Base-by-base conservation (phyloP, 1,140 invertebrate genomes). In the Aphis craccivora region DNA sequence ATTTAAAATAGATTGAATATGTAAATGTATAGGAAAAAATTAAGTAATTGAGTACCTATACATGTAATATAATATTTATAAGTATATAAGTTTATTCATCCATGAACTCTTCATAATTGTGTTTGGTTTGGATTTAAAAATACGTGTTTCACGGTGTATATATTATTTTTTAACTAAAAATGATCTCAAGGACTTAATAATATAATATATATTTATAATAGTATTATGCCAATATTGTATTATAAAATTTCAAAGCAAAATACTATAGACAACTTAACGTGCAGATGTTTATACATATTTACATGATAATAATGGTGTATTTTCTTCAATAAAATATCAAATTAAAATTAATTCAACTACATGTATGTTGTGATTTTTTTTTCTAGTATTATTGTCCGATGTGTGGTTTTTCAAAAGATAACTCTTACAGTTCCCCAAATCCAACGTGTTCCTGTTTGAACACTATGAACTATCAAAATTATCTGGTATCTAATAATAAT, bases 111-210 rank as follows among this genome's bases (percentile, higher is more conserved):
- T 40, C 37, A 43, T 87, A 87, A 48, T 87, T 48, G 30, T 87
- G n/a, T 87, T 30, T 87, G 30, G 25, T 87, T 87, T 87, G 6
- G 35, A 48, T 87, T 48, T 48, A 87, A 87, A 87, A 45, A 87
- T 87, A 87, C 86, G 86, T 87, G 86, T 48, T 87, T 87, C 86
- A 87, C 45, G 86, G 86, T 48, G 4, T 20, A n/a, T 48, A 30
- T 48, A 30, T 45, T 45, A n/a, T 30, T 30, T 87, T 83, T 87
- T 45, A 8, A 87, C 45, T 18, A 48, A 87, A 87, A 87, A 20
- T 1, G 86, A 87, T 87, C 86, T 87, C 86, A 87, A 87, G 86
- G 86, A 45, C 86, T n/a, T n/a, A n/a, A n/a, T n/a, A n/a, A 43
- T 87, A 25, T 30, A 60, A 9, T 60, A 60, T 60, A 30, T 76